phyloP scores from a whole-genome alignment of 2,888 invertebrate species.

The Ochropacha duplaris region DNA sequence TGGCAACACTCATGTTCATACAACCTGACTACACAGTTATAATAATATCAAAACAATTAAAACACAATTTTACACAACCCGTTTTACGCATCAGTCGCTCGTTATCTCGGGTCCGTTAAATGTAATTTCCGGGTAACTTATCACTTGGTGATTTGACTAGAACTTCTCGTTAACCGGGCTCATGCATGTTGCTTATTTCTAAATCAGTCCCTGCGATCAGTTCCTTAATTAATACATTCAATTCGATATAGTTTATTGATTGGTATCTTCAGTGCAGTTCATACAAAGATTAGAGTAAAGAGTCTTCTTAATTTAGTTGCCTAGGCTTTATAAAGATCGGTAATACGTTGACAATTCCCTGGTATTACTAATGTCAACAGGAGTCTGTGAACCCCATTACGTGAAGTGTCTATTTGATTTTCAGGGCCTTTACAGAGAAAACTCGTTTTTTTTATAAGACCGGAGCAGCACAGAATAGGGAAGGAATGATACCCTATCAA shows the following conservation, averaged over 20 bases:
- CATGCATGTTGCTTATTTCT: background rate
- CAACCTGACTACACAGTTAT: background rate
- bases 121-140: conserved; percentile 1
- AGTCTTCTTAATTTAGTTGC: too few species aligned
- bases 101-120: background rate
- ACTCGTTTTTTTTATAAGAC: too few species aligned
- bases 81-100: background rate
- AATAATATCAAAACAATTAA: background rate
- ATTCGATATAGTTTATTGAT: background rate
- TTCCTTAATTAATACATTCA: background rate
- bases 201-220: background rate
- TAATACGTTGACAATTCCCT: too few species aligned
- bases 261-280: too few species aligned
- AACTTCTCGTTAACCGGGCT: background rate
- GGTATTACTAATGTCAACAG: too few species aligned
- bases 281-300: background rate
- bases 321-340: too few species aligned
- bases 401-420: too few species aligned
- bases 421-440: too few species aligned
- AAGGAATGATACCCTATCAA: too few species aligned
- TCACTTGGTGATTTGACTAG: background rate
- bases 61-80: background rate
- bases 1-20: background rate
- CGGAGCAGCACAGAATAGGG: too few species aligned
- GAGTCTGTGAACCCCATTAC: too few species aligned